Evolutionary conservation across 2,113 vertebrate species (phyloP).

Genomic region (Camelus bactrianus): DNA sequence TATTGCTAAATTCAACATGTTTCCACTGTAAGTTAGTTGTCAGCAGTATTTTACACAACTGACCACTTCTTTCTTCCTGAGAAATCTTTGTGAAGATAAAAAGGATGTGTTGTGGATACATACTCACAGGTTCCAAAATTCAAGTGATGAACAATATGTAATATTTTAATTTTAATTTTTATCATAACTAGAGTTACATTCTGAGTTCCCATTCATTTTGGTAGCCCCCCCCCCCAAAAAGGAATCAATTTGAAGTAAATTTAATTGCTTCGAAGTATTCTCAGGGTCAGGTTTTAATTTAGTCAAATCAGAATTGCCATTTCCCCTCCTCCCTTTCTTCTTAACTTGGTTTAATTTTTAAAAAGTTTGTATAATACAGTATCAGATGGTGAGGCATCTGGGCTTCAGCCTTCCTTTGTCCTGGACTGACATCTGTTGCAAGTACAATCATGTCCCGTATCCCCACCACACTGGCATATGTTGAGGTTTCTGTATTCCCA

Average conservation of each 20-base stretch:
- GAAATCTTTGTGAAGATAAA: background rate
- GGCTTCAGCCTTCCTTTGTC: background rate
- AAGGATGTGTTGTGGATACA: background rate
- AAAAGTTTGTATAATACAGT: background rate
- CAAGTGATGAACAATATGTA: background rate
- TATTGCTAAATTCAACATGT: background rate
- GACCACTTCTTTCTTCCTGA: background rate
- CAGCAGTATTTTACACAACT: background rate
- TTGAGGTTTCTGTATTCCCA: slow-evolving; percentile 7
- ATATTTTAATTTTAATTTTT: background rate
- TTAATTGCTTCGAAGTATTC: background rate
- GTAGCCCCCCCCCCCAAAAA: no score
- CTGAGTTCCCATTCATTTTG: background rate
- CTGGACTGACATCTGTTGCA: background rate
- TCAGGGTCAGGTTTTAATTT: background rate
- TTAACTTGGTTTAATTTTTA: slow-evolving; percentile 5
- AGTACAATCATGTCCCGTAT: background rate
- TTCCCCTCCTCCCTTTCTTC: background rate
- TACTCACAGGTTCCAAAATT: background rate
- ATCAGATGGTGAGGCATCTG: slow-evolving; percentile 8
- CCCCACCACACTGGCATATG: background rate
- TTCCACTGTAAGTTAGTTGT: background rate
- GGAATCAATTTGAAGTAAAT: background rate
- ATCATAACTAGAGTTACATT: background rate
- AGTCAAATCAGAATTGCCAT: background rate